Evolutionary conservation across 64 coral and sea anemone species (phyloP).

Genomic region (Catalaphyllia jardinei): DNA sequence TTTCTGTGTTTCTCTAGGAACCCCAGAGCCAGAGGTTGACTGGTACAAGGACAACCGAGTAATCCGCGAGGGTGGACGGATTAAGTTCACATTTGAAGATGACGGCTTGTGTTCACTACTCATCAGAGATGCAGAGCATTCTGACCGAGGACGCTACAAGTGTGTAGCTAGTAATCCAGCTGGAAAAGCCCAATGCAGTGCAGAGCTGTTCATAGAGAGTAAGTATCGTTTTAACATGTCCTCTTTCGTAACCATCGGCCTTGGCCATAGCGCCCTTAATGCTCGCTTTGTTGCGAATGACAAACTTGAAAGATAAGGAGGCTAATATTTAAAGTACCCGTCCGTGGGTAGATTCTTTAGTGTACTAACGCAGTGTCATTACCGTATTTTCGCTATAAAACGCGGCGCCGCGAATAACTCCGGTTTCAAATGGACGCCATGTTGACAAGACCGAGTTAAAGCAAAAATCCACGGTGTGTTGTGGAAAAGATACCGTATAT

Average conservation of each 20-base stretch:
- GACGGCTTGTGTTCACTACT: constrained; percentile 88
- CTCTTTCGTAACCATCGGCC: no score
- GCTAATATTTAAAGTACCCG: background rate
- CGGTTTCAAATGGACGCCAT: no score
- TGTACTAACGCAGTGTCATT: no score
- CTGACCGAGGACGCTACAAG: constrained; percentile 94
- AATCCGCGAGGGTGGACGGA: constrained; percentile 80
- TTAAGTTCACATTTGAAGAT: constrained; percentile 82
- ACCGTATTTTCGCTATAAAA: no score
- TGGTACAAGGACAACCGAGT: constrained; percentile 98
- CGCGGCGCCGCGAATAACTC: no score
- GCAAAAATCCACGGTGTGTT: no score
- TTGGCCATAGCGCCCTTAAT: no score
- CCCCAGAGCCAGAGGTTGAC: constrained; percentile 89
- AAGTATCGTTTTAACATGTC: constrained; percentile 5
- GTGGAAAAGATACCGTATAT: no score
- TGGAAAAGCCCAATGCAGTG: constrained; percentile 94
- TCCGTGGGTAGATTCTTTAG: background rate
- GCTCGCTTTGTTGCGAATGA: no score
- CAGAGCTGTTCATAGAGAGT: constrained; percentile 96
- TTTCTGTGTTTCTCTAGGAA: constrained; percentile 34
- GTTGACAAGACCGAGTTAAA: no score
- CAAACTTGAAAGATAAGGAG: no score
- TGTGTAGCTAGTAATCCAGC: constrained; percentile 90
- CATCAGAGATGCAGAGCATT: constrained; percentile 72